These are phyloP conservation scores for Oryzias melastigma DNA, from an alignment of 2,113 vertebrate genomes.

Conservation along the genomic window DNA sequence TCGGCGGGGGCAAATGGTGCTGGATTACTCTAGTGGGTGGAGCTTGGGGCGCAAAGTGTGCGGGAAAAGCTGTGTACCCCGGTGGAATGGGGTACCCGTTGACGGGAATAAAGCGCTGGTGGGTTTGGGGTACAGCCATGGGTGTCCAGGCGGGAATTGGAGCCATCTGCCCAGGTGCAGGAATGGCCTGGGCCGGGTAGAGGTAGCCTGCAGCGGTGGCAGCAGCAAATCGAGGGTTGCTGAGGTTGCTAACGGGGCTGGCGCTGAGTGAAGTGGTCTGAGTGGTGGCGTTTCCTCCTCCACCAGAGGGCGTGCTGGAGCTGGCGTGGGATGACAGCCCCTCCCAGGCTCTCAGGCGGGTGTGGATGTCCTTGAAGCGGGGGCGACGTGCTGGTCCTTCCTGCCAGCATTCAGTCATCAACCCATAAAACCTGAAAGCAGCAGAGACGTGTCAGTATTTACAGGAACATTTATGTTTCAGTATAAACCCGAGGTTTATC, in stretches of 20 bases:
- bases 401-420: constrained; percentile 99
- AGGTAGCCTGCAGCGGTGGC: constrained; percentile 85
- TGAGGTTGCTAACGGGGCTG: constrained; percentile 96
- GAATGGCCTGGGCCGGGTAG: constrained; percentile 86
- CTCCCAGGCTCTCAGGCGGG: constrained; percentile 93
- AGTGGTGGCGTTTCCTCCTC: constrained; percentile 95
- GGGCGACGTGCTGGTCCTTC: constrained; percentile 90
- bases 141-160: constrained; percentile 78
- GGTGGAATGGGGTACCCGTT: constrained; percentile 95
- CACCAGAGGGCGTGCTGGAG: constrained; percentile 93
- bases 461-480: neutral
- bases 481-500: too few relatives aligned
- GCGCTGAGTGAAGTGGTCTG: constrained; percentile 98
- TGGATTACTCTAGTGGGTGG: constrained; percentile 85
- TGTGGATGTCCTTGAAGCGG: constrained; percentile 92
- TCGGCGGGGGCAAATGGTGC: constrained; percentile 95
- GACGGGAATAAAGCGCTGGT: constrained; percentile 94
- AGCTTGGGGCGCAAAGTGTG: constrained; percentile 82
- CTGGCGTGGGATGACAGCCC: constrained; percentile 94
- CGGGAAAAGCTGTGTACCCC: constrained; percentile 93
- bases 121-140: constrained; percentile 82
- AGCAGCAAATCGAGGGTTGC: constrained; percentile 87
- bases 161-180: constrained; percentile 83
- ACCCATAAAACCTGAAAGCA: constrained; percentile 82
- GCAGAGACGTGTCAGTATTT: neutral